phyloP scores from a whole-genome alignment of 1,140 invertebrate species.

The Drosophila suzukii region DNA sequence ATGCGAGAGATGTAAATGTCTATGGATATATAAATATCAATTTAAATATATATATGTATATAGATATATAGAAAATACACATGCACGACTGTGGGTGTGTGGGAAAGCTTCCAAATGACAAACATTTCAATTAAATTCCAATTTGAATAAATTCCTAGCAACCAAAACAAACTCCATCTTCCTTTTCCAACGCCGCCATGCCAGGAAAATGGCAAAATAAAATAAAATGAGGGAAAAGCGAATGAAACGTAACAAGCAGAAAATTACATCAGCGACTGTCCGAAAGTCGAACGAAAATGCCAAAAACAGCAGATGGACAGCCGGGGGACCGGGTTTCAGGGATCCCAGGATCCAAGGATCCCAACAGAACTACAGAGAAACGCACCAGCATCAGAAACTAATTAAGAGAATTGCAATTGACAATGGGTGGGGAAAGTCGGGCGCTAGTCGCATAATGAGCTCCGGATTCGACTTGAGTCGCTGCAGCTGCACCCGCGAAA shows the following conservation, averaged over 20 bases:
- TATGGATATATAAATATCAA: not conserved
- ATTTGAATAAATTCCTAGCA: conserved; percentile 62
- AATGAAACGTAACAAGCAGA: conserved; percentile 64
- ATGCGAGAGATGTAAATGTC: conserved; percentile 6
- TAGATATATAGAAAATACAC: not conserved
- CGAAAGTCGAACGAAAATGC: conserved; percentile 38
- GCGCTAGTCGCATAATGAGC: conserved; percentile 34
- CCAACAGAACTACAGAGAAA: conserved; percentile 3
- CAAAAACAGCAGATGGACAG: conserved; percentile 19
- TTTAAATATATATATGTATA: conserved; percentile 11
- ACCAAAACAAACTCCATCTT: conserved; percentile 49
- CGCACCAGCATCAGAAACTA: conserved; percentile 62
- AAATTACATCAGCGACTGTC: conserved; percentile 58
- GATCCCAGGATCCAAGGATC: not conserved
- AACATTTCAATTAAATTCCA: conserved; percentile 74
- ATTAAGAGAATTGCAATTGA: conserved; percentile 72
- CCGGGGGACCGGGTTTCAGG: conserved; percentile 1
- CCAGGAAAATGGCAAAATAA: conserved; percentile 19
- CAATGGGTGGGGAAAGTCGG: conserved; percentile 21
- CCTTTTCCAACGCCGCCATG: not conserved
- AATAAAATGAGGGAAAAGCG: conserved; percentile 33
- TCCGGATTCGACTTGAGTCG: conserved; percentile 2
- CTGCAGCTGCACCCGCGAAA: conserved; percentile 10
- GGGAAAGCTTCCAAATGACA: conserved; percentile 63
- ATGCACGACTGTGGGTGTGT: conserved; percentile 8